Evolutionary conservation across 2,797 vertebrate genomes (phyloP).

Genomic region (Capromys pilorides): DNA sequence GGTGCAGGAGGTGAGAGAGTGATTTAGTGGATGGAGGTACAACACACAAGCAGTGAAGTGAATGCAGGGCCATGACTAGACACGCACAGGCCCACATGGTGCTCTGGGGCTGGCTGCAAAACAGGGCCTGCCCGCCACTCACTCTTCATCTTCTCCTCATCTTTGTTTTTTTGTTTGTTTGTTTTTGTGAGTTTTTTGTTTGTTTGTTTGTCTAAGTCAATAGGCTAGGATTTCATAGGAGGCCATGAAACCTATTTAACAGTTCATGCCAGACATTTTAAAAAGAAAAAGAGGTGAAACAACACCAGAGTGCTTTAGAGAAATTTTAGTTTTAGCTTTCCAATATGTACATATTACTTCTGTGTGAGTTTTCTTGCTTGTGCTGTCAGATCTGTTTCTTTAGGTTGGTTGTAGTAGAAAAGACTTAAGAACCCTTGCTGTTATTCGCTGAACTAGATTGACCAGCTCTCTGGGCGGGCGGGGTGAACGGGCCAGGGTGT

Average conservation of each 20-base stretch:
- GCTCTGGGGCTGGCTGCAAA: background rate
- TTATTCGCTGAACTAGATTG: background rate
- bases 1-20: background rate
- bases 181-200: no score
- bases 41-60: background rate
- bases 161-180: no score
- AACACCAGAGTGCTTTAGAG: background rate
- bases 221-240: background rate
- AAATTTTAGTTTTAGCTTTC: background rate
- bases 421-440: background rate
- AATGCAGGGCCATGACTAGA: rapidly evolving
- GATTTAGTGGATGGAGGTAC: background rate
- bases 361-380: background rate
- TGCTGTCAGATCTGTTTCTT: background rate
- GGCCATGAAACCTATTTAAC: background rate
- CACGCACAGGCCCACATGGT: background rate
- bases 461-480: background rate
- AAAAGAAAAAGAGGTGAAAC: background rate
- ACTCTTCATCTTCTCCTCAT: background rate
- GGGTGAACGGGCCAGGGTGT: background rate
- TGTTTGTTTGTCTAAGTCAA: background rate
- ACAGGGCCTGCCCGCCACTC: no score
- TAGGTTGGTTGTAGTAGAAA: background rate
- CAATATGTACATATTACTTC: background rate
- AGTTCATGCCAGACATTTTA: background rate